Percentiles rank a stretch among this genome's conserved stretches.
Conservation (phyloP, 2,113 vertebrate species). For the Heteronetta atricapilla region DNA sequence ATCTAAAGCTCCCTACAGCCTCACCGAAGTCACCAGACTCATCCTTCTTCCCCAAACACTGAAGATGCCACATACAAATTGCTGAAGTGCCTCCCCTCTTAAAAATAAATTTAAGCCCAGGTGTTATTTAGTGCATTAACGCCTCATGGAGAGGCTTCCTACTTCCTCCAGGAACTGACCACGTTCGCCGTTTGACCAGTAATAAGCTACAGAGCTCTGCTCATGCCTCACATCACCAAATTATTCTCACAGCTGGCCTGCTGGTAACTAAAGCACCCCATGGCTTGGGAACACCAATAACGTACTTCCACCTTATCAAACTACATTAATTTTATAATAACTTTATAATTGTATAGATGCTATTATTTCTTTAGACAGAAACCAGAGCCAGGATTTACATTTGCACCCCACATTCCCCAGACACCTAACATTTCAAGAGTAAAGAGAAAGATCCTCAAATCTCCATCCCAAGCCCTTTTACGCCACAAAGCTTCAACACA, state of each 20-base stretch:
- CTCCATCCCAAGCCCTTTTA: neutral
- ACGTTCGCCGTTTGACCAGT: neutral
- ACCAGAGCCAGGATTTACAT: rapidly evolving
- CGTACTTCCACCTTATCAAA: neutral
- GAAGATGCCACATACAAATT: neutral
- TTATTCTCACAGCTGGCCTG: rapidly evolving
- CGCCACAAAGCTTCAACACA: neutral
- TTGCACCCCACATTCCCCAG: rapidly evolving
- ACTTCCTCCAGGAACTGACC: neutral
- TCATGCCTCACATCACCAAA: rapidly evolving
- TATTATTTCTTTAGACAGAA: neutral
- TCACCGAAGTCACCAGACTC: rapidly evolving
- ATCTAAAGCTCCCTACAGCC: neutral
- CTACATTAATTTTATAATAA: too few relatives aligned
- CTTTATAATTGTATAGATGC: neutral
- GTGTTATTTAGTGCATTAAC: neutral
- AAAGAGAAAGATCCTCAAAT: neutral
- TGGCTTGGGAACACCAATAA: rapidly evolving
- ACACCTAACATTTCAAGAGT: neutral
- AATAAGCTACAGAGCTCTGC: neutral
- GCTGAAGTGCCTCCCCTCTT: rapidly evolving
- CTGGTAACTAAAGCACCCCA: neutral
- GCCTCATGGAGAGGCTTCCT: neutral
- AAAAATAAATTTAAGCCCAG: neutral
- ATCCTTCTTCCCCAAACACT: neutral